These are phyloP conservation scores for Oryzaephilus surinamensis DNA, from an alignment of 1,140 invertebrate genomes.

Conservation along the genomic window DNA sequence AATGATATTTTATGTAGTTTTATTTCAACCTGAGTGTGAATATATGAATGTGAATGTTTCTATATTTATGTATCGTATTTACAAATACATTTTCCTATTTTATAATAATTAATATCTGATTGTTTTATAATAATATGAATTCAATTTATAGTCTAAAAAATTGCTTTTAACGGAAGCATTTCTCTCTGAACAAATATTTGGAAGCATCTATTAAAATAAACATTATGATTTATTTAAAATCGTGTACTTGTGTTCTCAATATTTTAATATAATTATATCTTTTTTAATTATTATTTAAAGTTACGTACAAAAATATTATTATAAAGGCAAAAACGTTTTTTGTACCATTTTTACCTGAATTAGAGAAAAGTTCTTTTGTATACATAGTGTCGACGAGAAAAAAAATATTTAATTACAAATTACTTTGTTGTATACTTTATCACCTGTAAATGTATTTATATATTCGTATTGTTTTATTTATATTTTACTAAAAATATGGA, in stretches of 20 bases:
- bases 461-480: too few relatives aligned
- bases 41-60: slow-evolving; percentile 16
- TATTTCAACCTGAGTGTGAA: slow-evolving; percentile 24
- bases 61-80: slow-evolving; percentile 13
- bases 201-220: slow-evolving; percentile 28
- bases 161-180: slow-evolving; percentile 31
- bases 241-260: too few relatives aligned
- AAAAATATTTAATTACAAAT: too few relatives aligned
- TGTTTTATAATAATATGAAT: slow-evolving; percentile 25
- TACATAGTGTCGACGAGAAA: too few relatives aligned
- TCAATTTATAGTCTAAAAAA: too few relatives aligned
- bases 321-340: slow-evolving; percentile 33
- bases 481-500: too few relatives aligned
- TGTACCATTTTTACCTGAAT: slow-evolving; percentile 35
- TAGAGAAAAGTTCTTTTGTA: too few relatives aligned
- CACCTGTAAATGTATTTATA: too few relatives aligned
- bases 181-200: slow-evolving; percentile 25
- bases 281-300: slow-evolving; percentile 21
- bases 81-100: slow-evolving; percentile 13
- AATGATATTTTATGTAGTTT: slow-evolving; percentile 21
- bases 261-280: too few relatives aligned
- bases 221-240: too few relatives aligned
- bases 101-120: slow-evolving; percentile 25
- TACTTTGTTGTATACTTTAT: too few relatives aligned
- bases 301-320: slow-evolving; percentile 32